phyloP scores from a whole-genome alignment of 2,888 invertebrate genomes.

The Argynnis bischoffii region DNA sequence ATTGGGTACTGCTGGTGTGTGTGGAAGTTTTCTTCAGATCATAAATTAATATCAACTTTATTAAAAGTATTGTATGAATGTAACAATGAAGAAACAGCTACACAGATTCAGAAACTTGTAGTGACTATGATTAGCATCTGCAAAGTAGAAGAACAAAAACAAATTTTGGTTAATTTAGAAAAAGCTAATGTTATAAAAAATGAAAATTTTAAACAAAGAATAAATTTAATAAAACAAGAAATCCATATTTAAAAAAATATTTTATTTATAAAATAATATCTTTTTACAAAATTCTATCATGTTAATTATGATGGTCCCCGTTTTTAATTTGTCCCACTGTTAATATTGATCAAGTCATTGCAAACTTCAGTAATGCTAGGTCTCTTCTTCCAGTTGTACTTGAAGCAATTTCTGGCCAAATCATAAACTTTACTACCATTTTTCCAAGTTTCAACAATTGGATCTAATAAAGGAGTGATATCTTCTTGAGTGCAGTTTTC shows the following conservation, averaged over 20 bases:
- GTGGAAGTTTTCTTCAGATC: conserved; percentile 58
- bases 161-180: conserved; percentile 51
- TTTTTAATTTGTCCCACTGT: conserved; percentile 23
- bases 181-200: conserved; percentile 43
- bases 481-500: conserved; percentile 75
- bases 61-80: conserved; percentile 63
- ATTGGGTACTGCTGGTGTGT: conserved; percentile 67
- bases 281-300: conserved; percentile 9
- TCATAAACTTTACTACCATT: conserved; percentile 77
- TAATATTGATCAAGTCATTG: conserved; percentile 57
- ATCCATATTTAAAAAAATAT: conserved; percentile 42
- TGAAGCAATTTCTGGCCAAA: conserved; percentile 81
- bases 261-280: conserved; percentile 26
- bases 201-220: conserved; percentile 49
- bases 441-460: conserved; percentile 77
- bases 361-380: conserved; percentile 83
- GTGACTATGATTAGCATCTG: conserved; percentile 57
- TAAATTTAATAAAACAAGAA: conserved; percentile 53
- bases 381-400: conserved; percentile 77
- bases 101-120: conserved; percentile 55
- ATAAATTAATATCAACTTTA: conserved; percentile 58
- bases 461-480: conserved; percentile 81
- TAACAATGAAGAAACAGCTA: conserved; percentile 48
- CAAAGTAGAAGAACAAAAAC: conserved; percentile 51
- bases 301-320: conserved; percentile 18